Evolutionary conservation across 2,113 vertebrate species (phyloP), one percentile per base, ranked within the genome.

Genomic region (Istiophorus platypterus): DNA sequence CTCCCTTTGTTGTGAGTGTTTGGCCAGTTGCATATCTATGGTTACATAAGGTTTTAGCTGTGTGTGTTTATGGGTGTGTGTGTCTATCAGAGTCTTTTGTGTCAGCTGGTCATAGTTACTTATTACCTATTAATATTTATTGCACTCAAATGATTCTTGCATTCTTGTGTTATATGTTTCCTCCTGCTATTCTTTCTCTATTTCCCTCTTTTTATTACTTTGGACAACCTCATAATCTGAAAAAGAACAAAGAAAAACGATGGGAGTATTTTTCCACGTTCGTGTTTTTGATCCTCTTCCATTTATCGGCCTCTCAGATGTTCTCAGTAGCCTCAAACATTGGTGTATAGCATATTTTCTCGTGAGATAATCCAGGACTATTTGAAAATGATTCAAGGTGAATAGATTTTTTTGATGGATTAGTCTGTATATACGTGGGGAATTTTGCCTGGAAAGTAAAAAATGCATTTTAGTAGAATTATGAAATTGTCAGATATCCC

Each of bases 21-120:
- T n/a, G 54, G 52, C 54, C 34, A 56, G n/a, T 64, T 74, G 7
- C 65, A 73, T 71, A 6, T 78, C 58, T 18, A 24, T 67, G 59
- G 58, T 86, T 88, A 76, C 63, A 54, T 73, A 87, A 85, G 71
- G n/a, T n/a, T 29, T 75, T 69, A 2, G 63, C 31, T 5, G 42
- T 51, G 22, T 24, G 42, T 82, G 18, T 65, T 45, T 74, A 29
- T 69, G 63, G 14, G 56, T 76, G 80, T 73, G 74, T 52, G 27
- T 59, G 5, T 69, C 47, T 24, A 26, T 58, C 12, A 52, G 66
- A 42, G 17, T 62, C 37, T 72, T 15, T n/a, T 5, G 29, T 42
- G 42, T 54, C 24, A 31, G 11, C 29, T 57, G 12, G 6, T 37
- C 18, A 26, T 26, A 56, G 7, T 49, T 11, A n/a, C 0, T 41